Evolutionary conservation across 2,888 invertebrate genomes (phyloP).

Genomic region (Cremastinae sp.): DNA sequence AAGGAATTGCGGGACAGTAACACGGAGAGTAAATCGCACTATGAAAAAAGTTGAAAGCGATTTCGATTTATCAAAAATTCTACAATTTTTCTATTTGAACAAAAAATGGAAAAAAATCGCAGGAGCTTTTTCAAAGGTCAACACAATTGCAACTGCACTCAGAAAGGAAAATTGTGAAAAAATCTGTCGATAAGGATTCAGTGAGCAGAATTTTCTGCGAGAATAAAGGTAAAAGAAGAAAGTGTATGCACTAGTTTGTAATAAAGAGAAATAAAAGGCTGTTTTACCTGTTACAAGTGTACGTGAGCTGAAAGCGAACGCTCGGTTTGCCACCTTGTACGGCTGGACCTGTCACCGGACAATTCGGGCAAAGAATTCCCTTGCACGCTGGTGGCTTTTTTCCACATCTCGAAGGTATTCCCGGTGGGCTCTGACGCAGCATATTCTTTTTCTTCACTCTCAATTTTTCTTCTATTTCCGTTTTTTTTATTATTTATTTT

Average conservation of each 20-base stretch:
- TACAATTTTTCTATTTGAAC: no score
- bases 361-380: conserved; percentile 60
- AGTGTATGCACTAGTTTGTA: neutral
- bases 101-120: no score
- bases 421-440: conserved; percentile 62
- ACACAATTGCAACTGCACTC: no score
- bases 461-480: neutral
- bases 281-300: conserved; percentile 68
- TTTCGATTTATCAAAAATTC: no score
- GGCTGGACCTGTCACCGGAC: conserved; percentile 59
- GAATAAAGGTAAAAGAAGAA: neutral
- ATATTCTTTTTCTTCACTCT: conserved; percentile 17
- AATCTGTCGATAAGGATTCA: no score
- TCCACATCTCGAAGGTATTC: conserved; percentile 63
- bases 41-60: no score
- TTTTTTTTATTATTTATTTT: conserved; percentile 5
- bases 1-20: conserved; percentile 64
- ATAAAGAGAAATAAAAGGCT: conserved; percentile 33
- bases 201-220: conserved; percentile 24
- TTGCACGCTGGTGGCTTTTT: conserved; percentile 54
- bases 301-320: conserved; percentile 68
- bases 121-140: no score
- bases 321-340: conserved; percentile 57
- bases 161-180: no score
- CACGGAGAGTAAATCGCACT: conserved; percentile 69